These are phyloP conservation scores for Pseudomugil gertrudae DNA, from an alignment of 2,797 vertebrate species.

Conservation along the genomic window DNA sequence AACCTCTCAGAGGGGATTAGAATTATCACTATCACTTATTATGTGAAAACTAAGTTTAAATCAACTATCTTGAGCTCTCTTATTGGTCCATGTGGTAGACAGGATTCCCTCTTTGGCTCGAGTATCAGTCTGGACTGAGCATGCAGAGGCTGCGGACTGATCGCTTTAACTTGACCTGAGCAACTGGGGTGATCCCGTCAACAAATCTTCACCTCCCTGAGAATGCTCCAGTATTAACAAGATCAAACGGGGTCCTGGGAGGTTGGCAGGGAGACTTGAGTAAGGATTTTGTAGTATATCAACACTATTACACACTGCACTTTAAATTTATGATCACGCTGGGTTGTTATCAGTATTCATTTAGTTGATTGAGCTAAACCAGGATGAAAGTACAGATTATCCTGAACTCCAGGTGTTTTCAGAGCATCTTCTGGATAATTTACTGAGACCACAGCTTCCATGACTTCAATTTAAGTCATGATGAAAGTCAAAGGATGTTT, in stretches of 20 bases:
- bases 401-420: constrained; percentile 23
- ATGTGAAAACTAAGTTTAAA: constrained; percentile 24
- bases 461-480: constrained; percentile 32
- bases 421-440: constrained; percentile 3
- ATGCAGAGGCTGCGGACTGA: constrained; percentile 18
- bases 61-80: constrained; percentile 6
- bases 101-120: constrained; percentile 9
- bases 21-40: constrained; percentile 2
- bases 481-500: constrained; percentile 25
- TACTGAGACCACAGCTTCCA: constrained; percentile 35
- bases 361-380: constrained; percentile 9
- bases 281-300: constrained; percentile 25
- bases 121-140: constrained; percentile 7
- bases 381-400: constrained; percentile 31
- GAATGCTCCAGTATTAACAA: constrained; percentile 16
- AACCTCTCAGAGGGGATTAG: constrained; percentile 26
- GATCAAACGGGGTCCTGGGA: constrained; percentile 35
- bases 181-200: constrained; percentile 39
- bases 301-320: constrained; percentile 1
- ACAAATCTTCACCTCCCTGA: constrained; percentile 11
- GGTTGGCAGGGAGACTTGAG: neutral
- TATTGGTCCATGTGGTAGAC: constrained; percentile 14
- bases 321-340: constrained; percentile 14
- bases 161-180: constrained; percentile 42
- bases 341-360: constrained; percentile 20